phyloP scores from a whole-genome alignment of 2,888 invertebrate genomes.

The Amblyjoppa proteus region DNA sequence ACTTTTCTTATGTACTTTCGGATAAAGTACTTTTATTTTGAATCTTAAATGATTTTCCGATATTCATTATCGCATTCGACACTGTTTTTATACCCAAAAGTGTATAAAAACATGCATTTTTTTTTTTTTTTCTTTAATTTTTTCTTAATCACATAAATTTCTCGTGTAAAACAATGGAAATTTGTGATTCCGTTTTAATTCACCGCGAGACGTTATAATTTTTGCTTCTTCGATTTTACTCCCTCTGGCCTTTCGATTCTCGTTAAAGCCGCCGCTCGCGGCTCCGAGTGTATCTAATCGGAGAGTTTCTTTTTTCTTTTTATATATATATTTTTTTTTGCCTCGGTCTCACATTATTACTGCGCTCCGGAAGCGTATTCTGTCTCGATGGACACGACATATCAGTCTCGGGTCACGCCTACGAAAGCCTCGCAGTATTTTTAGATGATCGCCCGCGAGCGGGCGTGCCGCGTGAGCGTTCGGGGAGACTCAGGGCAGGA shows the following conservation, averaged over 20 bases:
- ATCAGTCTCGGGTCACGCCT: constrained; percentile 59
- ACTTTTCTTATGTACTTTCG: neutral
- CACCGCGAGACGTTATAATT: neutral
- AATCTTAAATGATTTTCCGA: neutral
- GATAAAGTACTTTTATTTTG: neutral
- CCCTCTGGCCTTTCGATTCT: neutral
- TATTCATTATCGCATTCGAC: neutral
- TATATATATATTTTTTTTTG: neutral
- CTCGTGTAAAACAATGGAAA: neutral
- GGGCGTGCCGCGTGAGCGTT: constrained; percentile 6
- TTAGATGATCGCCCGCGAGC: constrained; percentile 16
- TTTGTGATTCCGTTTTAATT: neutral
- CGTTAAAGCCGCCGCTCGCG: neutral
- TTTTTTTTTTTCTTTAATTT: no score
- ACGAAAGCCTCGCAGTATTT: constrained; percentile 50
- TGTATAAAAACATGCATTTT: no score
- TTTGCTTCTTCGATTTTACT: neutral
- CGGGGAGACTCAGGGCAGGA: constrained; percentile 7
- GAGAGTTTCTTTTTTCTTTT: neutral
- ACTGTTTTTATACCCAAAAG: no score
- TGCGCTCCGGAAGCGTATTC: constrained; percentile 50
- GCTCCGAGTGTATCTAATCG: constrained; percentile 11
- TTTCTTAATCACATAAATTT: neutral
- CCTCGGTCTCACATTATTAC: constrained; percentile 21
- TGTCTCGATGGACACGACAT: constrained; percentile 57